Percentiles rank a stretch among this genome's conserved stretches.
Evolutionary conservation across 2,888 invertebrate species (phyloP).

Genomic region (Pachliopta kotzebuea): DNA sequence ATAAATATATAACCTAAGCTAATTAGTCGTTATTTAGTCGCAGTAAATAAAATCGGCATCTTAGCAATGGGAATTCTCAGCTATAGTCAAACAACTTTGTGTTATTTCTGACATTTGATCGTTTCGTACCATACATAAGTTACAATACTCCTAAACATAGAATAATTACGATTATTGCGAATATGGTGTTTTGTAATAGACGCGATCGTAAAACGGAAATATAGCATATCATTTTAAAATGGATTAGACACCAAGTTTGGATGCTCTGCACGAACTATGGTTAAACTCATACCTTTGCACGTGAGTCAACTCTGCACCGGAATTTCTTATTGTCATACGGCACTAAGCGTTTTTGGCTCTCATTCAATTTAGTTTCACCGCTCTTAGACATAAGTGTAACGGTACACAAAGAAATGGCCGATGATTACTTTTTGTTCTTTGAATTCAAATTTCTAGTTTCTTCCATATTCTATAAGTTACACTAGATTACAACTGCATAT

Average conservation of each 20-base stretch:
- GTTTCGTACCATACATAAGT: too few relatives aligned
- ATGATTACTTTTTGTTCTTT: not conserved
- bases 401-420: constrained; percentile 4
- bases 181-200: too few relatives aligned
- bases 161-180: too few relatives aligned
- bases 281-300: constrained; percentile 38
- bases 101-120: not conserved
- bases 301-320: constrained; percentile 51
- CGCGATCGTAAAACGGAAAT: not conserved
- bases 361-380: constrained; percentile 47
- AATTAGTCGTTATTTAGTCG: too few relatives aligned
- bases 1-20: too few relatives aligned
- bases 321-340: constrained; percentile 54
- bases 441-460: not conserved
- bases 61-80: not conserved
- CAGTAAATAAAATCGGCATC: not conserved
- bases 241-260: not conserved
- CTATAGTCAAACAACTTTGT: not conserved
- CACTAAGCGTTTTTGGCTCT: constrained; percentile 50
- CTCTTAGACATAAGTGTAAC: constrained; percentile 3
- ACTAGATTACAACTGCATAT: too few relatives aligned
- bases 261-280: not conserved
- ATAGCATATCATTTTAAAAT: not conserved
- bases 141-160: too few relatives aligned
- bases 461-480: too few relatives aligned